Base-by-base conservation (phyloP, 2,888 invertebrate species). In the Physocephala rufipes region DNA sequence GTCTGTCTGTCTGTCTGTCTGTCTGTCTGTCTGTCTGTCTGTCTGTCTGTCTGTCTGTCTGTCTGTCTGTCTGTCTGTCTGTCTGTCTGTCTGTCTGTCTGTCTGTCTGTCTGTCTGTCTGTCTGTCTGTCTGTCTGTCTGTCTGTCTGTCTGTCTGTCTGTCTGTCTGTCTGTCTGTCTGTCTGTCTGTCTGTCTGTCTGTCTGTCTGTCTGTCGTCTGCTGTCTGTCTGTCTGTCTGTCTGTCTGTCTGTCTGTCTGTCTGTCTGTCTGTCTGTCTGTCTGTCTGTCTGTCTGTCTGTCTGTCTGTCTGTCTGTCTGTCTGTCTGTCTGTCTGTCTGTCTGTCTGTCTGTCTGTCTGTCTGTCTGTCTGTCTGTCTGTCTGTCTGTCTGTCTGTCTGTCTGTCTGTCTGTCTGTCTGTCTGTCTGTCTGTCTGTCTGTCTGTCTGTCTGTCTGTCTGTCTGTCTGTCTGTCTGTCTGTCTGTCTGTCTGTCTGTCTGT, bases 191-290 rank as follows among this genome's bases (percentile, higher is more conserved):
- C 15, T 15, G 15, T 45, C 45, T 45, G 15, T 45, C 15, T 15
- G 9, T 45, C 15, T 15, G 15, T 45, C 15, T 45, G 15, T 45
- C 45, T 45, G 45, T 45, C 45, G 45, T 45, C 45, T 15, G 45
- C 45, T 45, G 45, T 45, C 15, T 45, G 45, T 45, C 45, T 15
- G 45, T 45, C 45, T 45, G 15, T 15, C 45, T 45, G 45, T 45
- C 15, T 12, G 15, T 45, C 15, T 15, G 45, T 15, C 45, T 45
- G 45, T 2, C 16, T 16, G 4, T 51, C 7, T 49, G 19, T 43
- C 61, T 43, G 16, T 53, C 36, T 26, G 63, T 55, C 19, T 53
- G 19, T 30, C 1, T 67, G n/a, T 65, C 16, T 49, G 49, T 36
- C 55, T 70, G 26, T 59, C 15, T 45, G 45, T 45, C 45, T 15